Base-by-base conservation (phyloP, 2,113 vertebrate species). In the Polypterus senegalus region DNA sequence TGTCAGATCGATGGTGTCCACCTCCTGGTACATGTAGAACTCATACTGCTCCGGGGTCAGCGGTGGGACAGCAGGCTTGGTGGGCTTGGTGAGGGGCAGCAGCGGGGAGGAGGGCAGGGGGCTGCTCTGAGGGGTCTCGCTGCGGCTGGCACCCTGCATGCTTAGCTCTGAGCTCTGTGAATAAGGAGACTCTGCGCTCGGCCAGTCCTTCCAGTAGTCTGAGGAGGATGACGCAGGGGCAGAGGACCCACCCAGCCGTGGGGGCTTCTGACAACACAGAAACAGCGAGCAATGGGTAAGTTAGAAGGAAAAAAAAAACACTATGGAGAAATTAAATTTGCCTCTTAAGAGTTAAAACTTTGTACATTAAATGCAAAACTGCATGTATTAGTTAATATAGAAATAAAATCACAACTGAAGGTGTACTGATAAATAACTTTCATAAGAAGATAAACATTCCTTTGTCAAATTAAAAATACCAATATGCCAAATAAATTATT, bases 1-100 rank as follows among this genome's bases (percentile, higher is more conserved):
- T 4, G 91, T 94, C 64, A 94, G 84, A 74, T 93, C 91, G 48
- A 89, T 86, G 7, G 91, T 94, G 77, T 93, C 91, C 82, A 94
- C 88, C 43, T 94, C 91, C 80, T 91, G 91, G 83, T 94, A 92
- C 91, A 93, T 91, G 82, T 92, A 94, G 73, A 89, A 79, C 83
- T 94, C 91, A 57, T 94, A 94, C 84, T 94, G 91, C 81, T 93
- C 91, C 0, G 91, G 90, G 9, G 89, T 92, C 68, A 94, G 81
- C 1, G 91, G 89, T 5, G 85, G 83, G 69, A 93, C 88, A 0
- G 81, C 83, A 53, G 89, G 85, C 76, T 90, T 91, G 67, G 82
- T 65, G 61, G 89, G 84, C 81, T 93, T 94, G 11, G 83, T 74
- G 71, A 87, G 66, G 65, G 86, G 79, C 61, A 88, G 84, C 5